phyloP scores from a whole-genome alignment of 2,888 invertebrate genomes.

The Notocelia uddmanniana region DNA sequence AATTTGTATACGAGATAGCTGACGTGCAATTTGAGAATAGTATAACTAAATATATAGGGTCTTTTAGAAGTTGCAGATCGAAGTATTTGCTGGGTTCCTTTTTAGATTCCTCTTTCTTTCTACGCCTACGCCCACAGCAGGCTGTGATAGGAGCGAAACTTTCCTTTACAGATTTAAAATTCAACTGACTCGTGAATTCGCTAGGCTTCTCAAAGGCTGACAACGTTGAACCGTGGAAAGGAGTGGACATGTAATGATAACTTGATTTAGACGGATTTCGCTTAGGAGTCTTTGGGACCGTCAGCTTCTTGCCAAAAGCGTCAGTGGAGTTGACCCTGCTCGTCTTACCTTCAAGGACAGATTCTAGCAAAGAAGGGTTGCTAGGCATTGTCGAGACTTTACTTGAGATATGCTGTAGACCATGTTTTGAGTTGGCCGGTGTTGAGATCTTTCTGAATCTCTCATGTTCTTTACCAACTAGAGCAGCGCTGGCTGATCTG shows the following conservation, averaged over 20 bases:
- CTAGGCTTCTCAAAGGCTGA: conserved; percentile 91
- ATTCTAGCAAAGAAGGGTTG: conserved; percentile 87
- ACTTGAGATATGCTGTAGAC: conserved; percentile 87
- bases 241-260: conserved; percentile 94
- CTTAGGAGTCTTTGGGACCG: conserved; percentile 83
- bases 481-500: conserved; percentile 90
- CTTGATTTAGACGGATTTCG: conserved; percentile 92
- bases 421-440: conserved; percentile 70
- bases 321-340: conserved; percentile 73
- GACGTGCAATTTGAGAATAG: conserved; percentile 94
- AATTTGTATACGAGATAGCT: conserved; percentile 95
- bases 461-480: conserved; percentile 72
- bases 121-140: conserved; percentile 86
- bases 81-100: conserved; percentile 88
- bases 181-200: conserved; percentile 92
- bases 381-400: conserved; percentile 86
- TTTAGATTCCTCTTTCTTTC: conserved; percentile 69
- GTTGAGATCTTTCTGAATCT: conserved; percentile 73
- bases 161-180: conserved; percentile 88
- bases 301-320: conserved; percentile 72
- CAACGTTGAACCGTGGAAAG: conserved; percentile 93
- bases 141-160: conserved; percentile 80
- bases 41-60: conserved; percentile 93
- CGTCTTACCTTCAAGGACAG: conserved; percentile 88
- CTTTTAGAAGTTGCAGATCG: conserved; percentile 89